These are phyloP conservation scores for Eclectus roratus DNA, from an alignment of 2,113 vertebrate species.

Conservation along the genomic window DNA sequence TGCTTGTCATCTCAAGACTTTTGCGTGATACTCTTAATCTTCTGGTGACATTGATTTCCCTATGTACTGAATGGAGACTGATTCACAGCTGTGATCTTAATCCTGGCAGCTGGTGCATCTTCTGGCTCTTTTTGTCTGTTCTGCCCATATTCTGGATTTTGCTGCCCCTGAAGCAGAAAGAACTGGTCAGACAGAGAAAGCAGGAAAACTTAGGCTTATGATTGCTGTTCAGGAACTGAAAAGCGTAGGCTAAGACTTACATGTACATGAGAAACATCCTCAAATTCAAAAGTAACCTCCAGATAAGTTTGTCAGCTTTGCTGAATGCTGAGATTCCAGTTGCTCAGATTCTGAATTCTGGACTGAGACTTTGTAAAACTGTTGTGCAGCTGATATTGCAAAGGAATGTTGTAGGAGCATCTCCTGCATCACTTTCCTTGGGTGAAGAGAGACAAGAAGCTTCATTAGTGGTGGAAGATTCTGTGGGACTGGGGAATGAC, in stretches of 20 bases:
- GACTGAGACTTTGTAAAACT: not conserved
- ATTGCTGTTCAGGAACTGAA: not conserved
- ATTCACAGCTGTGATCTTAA: constrained; percentile 41
- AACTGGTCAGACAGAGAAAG: not conserved
- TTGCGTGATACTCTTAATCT: not conserved
- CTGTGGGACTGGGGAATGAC: accelerated
- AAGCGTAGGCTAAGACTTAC: not conserved
- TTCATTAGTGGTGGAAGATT: not conserved
- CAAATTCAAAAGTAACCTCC: not conserved
- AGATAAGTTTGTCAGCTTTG: not conserved
- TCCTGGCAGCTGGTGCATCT: constrained; percentile 24
- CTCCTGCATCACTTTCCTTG: not conserved
- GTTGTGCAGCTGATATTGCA: not conserved
- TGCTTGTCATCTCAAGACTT: not conserved
- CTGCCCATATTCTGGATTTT: not conserved
- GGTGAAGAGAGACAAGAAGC: not conserved
- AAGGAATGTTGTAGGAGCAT: not conserved
- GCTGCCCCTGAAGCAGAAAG: not conserved
- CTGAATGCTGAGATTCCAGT: not conserved
- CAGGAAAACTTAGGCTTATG: not conserved
- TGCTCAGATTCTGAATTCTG: not conserved
- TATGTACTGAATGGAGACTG: not conserved
- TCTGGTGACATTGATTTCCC: not conserved
- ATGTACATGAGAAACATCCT: not conserved
- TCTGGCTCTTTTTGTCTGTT: not conserved